These are phyloP conservation scores for Homarus americanus DNA, from an alignment of 1,140 invertebrate species.

Conservation along the genomic window DNA sequence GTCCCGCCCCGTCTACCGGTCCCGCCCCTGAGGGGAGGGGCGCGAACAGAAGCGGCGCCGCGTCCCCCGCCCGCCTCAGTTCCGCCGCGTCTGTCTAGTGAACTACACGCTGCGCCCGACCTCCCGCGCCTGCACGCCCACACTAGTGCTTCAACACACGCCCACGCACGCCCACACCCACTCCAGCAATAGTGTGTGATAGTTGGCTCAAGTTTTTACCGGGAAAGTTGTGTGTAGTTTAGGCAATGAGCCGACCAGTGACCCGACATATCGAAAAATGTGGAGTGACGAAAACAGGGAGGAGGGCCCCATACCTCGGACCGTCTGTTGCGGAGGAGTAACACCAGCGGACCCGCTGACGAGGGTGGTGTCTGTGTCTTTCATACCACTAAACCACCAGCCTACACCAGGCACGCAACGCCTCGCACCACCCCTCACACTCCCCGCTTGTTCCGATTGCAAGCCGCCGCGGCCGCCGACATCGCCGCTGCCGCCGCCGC, in stretches of 20 bases:
- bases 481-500: slow-evolving; percentile 9
- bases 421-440: slow-evolving; percentile 8
- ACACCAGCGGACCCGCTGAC: neutral
- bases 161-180: slow-evolving; percentile 57
- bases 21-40: slow-evolving; percentile 43
- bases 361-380: slow-evolving; percentile 6
- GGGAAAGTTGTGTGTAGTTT: slow-evolving; percentile 30
- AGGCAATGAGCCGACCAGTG: slow-evolving; percentile 2
- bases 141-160: slow-evolving; percentile 34
- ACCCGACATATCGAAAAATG: slow-evolving; percentile 25
- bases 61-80: slow-evolving; percentile 67
- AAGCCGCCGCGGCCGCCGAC: neutral
- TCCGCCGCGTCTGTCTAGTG: slow-evolving; percentile 65
- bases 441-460: neutral
- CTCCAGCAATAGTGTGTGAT: slow-evolving; percentile 52
- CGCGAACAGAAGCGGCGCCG: slow-evolving; percentile 56
- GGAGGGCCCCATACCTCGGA: slow-evolving; percentile 11
- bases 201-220: slow-evolving; percentile 41
- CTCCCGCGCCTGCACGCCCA: slow-evolving; percentile 51
- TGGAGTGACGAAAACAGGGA: slow-evolving; percentile 45
- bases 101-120: slow-evolving; percentile 51
- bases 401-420: neutral
- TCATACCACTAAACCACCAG: neutral
- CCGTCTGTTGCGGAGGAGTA: slow-evolving; percentile 19
- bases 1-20: slow-evolving; percentile 18